Percentiles rank a stretch among this genome's conserved stretches.
Evolutionary conservation across 2,797 vertebrate species (phyloP).

Genomic region (Myiotriccus ornatus): DNA sequence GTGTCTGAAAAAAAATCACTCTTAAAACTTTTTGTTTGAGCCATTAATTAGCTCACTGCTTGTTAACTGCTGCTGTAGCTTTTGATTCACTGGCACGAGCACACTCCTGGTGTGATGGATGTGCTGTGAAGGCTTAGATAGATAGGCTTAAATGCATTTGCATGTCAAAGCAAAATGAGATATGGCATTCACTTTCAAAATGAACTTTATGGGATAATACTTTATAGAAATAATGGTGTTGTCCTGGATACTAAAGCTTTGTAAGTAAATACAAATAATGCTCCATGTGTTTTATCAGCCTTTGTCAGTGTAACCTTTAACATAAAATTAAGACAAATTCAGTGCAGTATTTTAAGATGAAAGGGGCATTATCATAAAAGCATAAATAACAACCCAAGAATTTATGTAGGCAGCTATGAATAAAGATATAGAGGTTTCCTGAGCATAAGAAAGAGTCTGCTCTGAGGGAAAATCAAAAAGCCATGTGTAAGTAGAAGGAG

Average conservation of each 20-base stretch:
- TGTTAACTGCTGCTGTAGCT: conserved; percentile 27
- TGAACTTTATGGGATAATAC: conserved; percentile 11
- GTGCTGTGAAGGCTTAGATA: not conserved
- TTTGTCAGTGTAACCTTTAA: not conserved
- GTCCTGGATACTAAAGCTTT: not conserved
- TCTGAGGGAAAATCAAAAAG: not conserved
- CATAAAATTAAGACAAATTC: conserved; percentile 30
- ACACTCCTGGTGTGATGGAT: not conserved
- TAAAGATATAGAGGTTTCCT: not conserved
- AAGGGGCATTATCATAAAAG: not conserved
- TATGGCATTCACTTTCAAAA: conserved; percentile 26
- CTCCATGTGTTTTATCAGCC: not conserved
- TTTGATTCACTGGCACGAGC: conserved; percentile 14
- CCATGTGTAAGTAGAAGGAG: not conserved
- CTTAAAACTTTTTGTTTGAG: conserved; percentile 5
- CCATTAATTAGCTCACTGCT: conserved; percentile 10
- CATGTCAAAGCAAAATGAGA: conserved; percentile 5
- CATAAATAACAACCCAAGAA: not conserved
- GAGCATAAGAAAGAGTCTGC: not conserved
- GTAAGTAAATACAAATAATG: conserved; percentile 25
- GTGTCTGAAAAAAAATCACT: not conserved
- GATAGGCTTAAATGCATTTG: not conserved
- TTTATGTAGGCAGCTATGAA: not conserved
- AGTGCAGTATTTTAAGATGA: not conserved
- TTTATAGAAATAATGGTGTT: not conserved